Percentiles rank a stretch among this genome's conserved stretches.
Conservation (phyloP, 2,888 invertebrate species). For the Aspidiotus destructor region DNA sequence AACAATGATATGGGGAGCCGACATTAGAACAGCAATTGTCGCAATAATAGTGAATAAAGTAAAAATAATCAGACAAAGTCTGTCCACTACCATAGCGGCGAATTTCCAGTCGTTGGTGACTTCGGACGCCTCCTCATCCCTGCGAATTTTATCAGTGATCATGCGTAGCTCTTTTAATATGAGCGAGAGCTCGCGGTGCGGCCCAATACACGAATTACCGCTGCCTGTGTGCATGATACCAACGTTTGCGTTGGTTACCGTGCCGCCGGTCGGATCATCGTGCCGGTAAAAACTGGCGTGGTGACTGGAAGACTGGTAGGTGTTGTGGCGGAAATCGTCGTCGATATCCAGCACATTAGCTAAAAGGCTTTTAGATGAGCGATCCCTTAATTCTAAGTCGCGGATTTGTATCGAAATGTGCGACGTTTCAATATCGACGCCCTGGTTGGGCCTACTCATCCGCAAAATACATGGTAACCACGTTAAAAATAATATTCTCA, state of each 20-base stretch:
- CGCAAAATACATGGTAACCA: constrained; percentile 96
- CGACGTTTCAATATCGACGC: constrained; percentile 48
- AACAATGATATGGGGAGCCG: constrained; percentile 92
- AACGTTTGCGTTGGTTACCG: constrained; percentile 48
- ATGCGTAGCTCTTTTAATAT: constrained; percentile 89
- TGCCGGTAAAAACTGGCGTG: constrained; percentile 35
- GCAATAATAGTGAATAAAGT: constrained; percentile 96
- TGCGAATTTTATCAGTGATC: constrained; percentile 87
- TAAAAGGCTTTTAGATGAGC: constrained; percentile 87
- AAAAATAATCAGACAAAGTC: constrained; percentile 99
- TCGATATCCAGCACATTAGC: constrained; percentile 96
- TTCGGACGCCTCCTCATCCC: constrained; percentile 88
- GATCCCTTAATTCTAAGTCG: constrained; percentile 78
- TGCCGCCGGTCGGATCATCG: constrained; percentile 41
- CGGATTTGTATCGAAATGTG: constrained; percentile 64
- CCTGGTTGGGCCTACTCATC: constrained; percentile 67
- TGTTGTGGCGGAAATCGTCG: constrained; percentile 75
- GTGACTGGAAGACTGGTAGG: constrained; percentile 39
- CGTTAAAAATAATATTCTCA: constrained; percentile 83
- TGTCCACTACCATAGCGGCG: constrained; percentile 99
- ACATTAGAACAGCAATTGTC: constrained; percentile 91
- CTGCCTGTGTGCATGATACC: constrained; percentile 52
- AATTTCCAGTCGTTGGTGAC: constrained; percentile 98
- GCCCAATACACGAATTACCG: constrained; percentile 78
- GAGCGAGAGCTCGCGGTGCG: constrained; percentile 86